Percentiles rank a stretch among this genome's conserved stretches.
These are phyloP conservation scores for Idris sp. DNA, from an alignment of 1,140 invertebrate species.

Conservation along the genomic window DNA sequence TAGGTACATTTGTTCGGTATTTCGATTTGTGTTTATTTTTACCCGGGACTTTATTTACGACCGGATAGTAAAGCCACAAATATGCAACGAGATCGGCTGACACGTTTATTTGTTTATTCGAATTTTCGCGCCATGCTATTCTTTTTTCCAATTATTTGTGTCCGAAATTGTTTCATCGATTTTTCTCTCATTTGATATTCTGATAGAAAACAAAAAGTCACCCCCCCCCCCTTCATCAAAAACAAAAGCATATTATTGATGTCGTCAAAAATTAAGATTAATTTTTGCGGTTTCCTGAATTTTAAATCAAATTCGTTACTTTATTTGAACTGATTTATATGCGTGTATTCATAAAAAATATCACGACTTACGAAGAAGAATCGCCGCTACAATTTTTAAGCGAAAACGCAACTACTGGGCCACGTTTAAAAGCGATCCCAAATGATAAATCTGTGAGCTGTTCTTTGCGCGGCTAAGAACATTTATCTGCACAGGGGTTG, in stretches of 20 bases:
- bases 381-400: conserved; percentile 50
- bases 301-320: conserved; percentile 32
- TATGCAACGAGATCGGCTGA: conserved; percentile 69
- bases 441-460: conserved; percentile 76
- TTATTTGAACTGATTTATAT: conserved; percentile 35
- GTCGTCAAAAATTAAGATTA: background rate
- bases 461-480: conserved; percentile 70
- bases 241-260: background rate
- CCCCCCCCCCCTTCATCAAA: too few relatives aligned
- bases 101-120: conserved; percentile 60
- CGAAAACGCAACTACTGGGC: conserved; percentile 26
- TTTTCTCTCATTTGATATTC: too few relatives aligned
- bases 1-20: conserved; percentile 76
- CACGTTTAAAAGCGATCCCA: conserved; percentile 65
- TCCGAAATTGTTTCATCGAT: conserved; percentile 20
- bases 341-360: conserved; percentile 41
- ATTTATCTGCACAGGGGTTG: conserved; percentile 73
- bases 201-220: too few relatives aligned
- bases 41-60: conserved; percentile 75
- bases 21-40: conserved; percentile 76
- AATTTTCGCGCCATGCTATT: conserved; percentile 33
- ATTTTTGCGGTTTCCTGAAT: conserved; percentile 1
- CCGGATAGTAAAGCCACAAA: conserved; percentile 75
- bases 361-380: conserved; percentile 46
- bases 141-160: conserved; percentile 39